Percentiles rank a stretch among this genome's conserved stretches.
Conservation (phyloP, 1,140 invertebrate species). For the Thrips palmi region DNA sequence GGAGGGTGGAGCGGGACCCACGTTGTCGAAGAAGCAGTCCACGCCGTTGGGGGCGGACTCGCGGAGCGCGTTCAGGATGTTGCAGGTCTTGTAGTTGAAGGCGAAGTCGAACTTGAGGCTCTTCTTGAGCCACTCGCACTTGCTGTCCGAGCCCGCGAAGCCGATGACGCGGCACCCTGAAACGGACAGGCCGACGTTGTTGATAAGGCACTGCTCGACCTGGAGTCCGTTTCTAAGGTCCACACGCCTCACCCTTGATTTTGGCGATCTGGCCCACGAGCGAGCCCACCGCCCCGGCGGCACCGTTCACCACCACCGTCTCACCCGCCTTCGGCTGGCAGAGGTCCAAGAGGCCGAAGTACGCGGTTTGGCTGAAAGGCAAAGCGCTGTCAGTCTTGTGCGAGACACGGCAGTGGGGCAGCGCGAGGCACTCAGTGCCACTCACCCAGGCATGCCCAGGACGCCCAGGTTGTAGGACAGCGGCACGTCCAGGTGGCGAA, state of each 20-base stretch:
- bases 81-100: slow-evolving; percentile 48
- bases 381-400: slow-evolving; percentile 4
- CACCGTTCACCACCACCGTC: slow-evolving; percentile 41
- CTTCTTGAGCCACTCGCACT: slow-evolving; percentile 43
- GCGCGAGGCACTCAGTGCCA: slow-evolving; percentile 1
- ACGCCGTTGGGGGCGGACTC: slow-evolving; percentile 30
- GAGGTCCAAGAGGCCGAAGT: slow-evolving; percentile 49
- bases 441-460: slow-evolving; percentile 44
- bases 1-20: slow-evolving; percentile 18
- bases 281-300: slow-evolving; percentile 46
- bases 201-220: background rate
- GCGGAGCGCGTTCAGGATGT: slow-evolving; percentile 30
- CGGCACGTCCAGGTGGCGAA: slow-evolving; percentile 25
- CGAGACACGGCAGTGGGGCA: no score
- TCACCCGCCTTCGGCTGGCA: slow-evolving; percentile 47
- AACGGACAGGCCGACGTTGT: background rate
- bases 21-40: slow-evolving; percentile 36
- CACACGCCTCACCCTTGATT: slow-evolving; percentile 27
- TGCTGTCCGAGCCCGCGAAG: slow-evolving; percentile 46
- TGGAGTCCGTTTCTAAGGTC: background rate
- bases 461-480: slow-evolving; percentile 35
- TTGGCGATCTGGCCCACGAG: slow-evolving; percentile 56
- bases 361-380: slow-evolving; percentile 42
- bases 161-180: slow-evolving; percentile 47
- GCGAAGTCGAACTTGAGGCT: slow-evolving; percentile 45